These are phyloP conservation scores for Drosophila mayaguana DNA, from an alignment of 2,888 invertebrate species.

Conservation along the genomic window DNA sequence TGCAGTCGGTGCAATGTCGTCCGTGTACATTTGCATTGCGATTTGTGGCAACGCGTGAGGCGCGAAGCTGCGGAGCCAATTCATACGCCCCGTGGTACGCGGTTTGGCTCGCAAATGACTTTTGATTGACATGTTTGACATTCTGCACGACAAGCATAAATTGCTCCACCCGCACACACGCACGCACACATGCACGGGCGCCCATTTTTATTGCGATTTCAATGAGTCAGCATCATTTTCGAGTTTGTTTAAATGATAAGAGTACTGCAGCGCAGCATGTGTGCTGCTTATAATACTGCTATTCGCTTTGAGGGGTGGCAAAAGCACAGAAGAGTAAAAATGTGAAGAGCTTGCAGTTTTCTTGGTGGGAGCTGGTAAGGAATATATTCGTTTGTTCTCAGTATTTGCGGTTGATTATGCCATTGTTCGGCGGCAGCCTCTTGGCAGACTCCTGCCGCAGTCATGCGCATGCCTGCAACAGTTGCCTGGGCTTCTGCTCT, in stretches of 20 bases:
- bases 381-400: slow-evolving; percentile 19
- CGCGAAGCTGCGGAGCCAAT: slow-evolving; percentile 36
- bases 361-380: slow-evolving; percentile 3
- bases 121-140: slow-evolving; percentile 81
- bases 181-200: not conserved
- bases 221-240: slow-evolving; percentile 75
- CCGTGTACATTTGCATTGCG: slow-evolving; percentile 17
- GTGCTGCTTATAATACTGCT: slow-evolving; percentile 31
- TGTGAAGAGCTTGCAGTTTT: slow-evolving; percentile 61
- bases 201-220: slow-evolving; percentile 66
- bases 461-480: slow-evolving; percentile 68
- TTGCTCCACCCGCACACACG: slow-evolving; percentile 43
- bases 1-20: slow-evolving; percentile 1
- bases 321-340: slow-evolving; percentile 27
- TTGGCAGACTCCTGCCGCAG: slow-evolving; percentile 26
- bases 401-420: slow-evolving; percentile 39
- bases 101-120: slow-evolving; percentile 65
- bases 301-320: slow-evolving; percentile 18
- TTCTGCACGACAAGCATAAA: slow-evolving; percentile 76
- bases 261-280: slow-evolving; percentile 28
- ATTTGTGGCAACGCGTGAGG: slow-evolving; percentile 5
- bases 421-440: slow-evolving; percentile 42
- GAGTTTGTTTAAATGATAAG: slow-evolving; percentile 56
- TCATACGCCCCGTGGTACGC: slow-evolving; percentile 58
- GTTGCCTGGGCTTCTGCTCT: slow-evolving; percentile 33